Evolutionary conservation across 2,888 invertebrate genomes (phyloP).

Genomic region (Chloromyia formosa): DNA sequence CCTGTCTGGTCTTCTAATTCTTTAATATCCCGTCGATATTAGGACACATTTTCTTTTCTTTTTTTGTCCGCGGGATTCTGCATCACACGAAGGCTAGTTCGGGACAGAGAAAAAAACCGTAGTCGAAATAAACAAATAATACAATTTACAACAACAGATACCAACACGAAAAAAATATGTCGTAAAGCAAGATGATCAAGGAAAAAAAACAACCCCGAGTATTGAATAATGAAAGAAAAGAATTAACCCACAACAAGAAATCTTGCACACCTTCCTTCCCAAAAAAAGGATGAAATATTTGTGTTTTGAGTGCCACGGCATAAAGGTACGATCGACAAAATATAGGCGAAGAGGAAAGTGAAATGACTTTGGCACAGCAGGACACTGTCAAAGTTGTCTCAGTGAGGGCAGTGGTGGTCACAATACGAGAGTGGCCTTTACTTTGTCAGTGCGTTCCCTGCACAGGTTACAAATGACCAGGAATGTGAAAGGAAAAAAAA

Average conservation of each 20-base stretch:
- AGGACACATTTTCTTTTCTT: slow-evolving; percentile 21
- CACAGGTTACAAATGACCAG: neutral
- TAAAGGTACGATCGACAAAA: slow-evolving; percentile 12
- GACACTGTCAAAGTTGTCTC: slow-evolving; percentile 38
- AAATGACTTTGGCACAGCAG: slow-evolving; percentile 43
- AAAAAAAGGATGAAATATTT: slow-evolving; percentile 25
- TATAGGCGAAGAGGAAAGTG: slow-evolving; percentile 21
- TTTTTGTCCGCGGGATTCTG: too few species aligned
- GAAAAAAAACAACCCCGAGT: too few species aligned
- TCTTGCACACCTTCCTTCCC: slow-evolving; percentile 30
- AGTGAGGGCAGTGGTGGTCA: slow-evolving; percentile 19
- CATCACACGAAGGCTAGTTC: too few species aligned
- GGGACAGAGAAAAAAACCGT: neutral
- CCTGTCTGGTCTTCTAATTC: slow-evolving; percentile 39
- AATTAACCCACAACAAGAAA: slow-evolving; percentile 36
- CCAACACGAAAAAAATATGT: too few species aligned
- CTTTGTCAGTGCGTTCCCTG: neutral
- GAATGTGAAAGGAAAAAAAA: neutral
- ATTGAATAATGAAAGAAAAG: slow-evolving; percentile 22
- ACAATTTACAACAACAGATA: neutral
- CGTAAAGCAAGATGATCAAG: too few species aligned
- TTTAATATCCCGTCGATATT: slow-evolving; percentile 36
- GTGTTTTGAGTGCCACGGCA: neutral
- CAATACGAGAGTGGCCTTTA: neutral
- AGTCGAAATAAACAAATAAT: slow-evolving; percentile 33